Evolutionary conservation across 2,888 invertebrate species (phyloP), one percentile per base, ranked within the genome.

Genomic region (Desoria tigrina): DNA sequence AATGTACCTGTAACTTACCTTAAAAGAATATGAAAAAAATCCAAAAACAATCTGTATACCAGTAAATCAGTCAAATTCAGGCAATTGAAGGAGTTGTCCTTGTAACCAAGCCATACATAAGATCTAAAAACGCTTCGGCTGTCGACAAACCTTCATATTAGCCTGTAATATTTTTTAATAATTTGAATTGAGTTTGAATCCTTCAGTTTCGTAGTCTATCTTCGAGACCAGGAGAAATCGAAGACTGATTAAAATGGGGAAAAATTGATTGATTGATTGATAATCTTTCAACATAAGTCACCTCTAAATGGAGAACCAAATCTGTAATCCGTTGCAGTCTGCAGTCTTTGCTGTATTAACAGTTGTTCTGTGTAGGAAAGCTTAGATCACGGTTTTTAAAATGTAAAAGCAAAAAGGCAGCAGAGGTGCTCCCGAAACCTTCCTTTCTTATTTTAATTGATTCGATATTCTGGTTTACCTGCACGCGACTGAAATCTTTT

Each of bases 141-240:
- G 32, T 32, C 32, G 11, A 11, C 32, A 32, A n/a, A 11, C 32
- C 32, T 32, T 11, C 32, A 32, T n/a, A n/a, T 32, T 11, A 32
- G 32, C 32, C 32, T 32, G 32, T 32, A 32, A 11, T 7, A 7
- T 32, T 32, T 11, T 32, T 32, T 32, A 32, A 32, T 11, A 32
- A 32, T 32, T 32, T 32, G 6, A 32, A 11, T 45, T 45, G 21
- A 45, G 45, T 45, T 45, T 18, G 4, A 45, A 45, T 45, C 21
- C 16, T 45, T 45, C 6, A 16, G 23, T 51, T 51, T 26, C 51
- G 21, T 55, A 45, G 45, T 62, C 55, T 42, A 65, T 71, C 68
- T 71, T 71, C 69, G 61, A 45, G 45, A 68, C 66, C 68, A 67
- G 71, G 74, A 72, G 74, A 74, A 74, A 71, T 69, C 68, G 68